A percentile compares a stretch with the other conserved stretches of the same genome.
Conservation (phyloP, 2,113 vertebrate genomes). For the Leucosticte australis region DNA sequence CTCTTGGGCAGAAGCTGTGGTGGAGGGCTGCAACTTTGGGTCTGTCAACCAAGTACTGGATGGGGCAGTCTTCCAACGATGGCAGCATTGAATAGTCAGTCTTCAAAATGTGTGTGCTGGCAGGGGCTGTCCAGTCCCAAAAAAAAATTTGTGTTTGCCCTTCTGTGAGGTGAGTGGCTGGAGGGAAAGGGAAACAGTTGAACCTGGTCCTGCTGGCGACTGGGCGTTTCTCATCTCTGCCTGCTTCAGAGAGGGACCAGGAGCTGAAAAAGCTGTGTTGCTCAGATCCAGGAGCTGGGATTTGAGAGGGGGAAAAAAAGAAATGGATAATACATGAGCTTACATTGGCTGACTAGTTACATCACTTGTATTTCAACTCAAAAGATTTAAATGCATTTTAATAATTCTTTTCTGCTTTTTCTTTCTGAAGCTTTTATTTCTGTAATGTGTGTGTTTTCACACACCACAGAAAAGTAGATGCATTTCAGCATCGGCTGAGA, state of each 20-base stretch:
- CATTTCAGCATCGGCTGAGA: background rate
- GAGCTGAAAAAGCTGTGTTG: background rate
- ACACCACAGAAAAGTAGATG: background rate
- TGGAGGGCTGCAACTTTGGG: background rate
- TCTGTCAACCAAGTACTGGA: background rate
- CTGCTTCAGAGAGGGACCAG: rapidly evolving
- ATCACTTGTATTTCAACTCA: background rate
- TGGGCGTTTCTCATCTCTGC: rapidly evolving
- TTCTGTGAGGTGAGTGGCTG: background rate
- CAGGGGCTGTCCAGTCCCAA: background rate
- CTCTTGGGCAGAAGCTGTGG: background rate
- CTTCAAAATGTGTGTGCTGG: background rate
- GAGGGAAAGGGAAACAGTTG: background rate
- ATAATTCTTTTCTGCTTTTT: background rate
- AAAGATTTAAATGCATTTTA: background rate
- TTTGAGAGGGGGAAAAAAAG: background rate
- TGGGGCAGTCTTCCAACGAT: background rate
- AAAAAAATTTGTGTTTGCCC: background rate
- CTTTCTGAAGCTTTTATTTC: background rate
- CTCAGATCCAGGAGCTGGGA: background rate
- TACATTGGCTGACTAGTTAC: background rate
- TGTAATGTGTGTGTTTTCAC: background rate
- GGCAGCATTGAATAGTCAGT: background rate
- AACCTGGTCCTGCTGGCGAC: rapidly evolving
- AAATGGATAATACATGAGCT: background rate